Evolutionary conservation across 2,888 invertebrate genomes (phyloP).

Genomic region (Drosophila subsilvestris): DNA sequence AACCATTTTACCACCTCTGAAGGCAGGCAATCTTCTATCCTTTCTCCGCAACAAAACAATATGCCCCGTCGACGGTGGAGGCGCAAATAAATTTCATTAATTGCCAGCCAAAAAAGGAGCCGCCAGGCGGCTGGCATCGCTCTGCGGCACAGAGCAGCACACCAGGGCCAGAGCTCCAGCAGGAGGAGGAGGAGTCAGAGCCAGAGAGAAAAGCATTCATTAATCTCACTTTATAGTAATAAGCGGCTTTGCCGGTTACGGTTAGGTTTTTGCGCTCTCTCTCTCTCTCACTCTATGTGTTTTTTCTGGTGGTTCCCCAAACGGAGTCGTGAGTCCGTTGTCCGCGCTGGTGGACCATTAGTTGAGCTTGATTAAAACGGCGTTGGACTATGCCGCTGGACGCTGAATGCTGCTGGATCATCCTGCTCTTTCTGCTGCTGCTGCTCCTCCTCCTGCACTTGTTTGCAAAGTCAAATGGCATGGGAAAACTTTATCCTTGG

Average conservation of each 20-base stretch:
- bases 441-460: constrained; percentile 51
- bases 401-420: constrained; percentile 5
- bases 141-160: constrained; percentile 19
- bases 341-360: constrained; percentile 59
- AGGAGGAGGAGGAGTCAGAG: constrained; percentile 18
- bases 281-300: constrained; percentile 2
- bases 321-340: constrained; percentile 1
- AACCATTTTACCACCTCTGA: constrained; percentile 30
- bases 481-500: constrained; percentile 72
- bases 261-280: constrained; percentile 44
- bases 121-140: constrained; percentile 30
- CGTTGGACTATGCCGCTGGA: constrained; percentile 47
- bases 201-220: constrained; percentile 59
- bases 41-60: constrained; percentile 51
- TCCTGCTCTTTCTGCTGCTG: no score
- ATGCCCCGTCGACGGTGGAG: constrained; percentile 48
- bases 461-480: constrained; percentile 76
- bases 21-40: constrained; percentile 19
- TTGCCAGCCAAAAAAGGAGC: constrained; percentile 67
- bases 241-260: constrained; percentile 76
- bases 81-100: constrained; percentile 77
- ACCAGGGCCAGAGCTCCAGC: constrained; percentile 22
- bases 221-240: constrained; percentile 82
- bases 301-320: constrained; percentile 10
- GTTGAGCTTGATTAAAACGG: constrained; percentile 75